Evolutionary conservation across 2,797 vertebrate genomes (phyloP).

Genomic region (Lemur catta): DNA sequence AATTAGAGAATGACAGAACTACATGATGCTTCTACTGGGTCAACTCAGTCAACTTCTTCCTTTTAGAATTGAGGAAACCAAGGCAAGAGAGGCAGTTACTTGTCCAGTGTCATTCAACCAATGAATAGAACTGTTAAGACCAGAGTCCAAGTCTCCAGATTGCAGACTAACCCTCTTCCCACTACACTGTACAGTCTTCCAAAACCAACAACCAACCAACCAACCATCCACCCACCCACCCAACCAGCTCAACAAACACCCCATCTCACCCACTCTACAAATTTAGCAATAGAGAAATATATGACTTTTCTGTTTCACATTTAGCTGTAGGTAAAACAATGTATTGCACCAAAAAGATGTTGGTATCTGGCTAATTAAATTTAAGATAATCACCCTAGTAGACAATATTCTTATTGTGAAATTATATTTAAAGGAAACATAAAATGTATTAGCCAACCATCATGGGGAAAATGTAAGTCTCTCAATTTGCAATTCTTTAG

Average conservation of each 20-base stretch:
- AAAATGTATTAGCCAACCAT: neutral
- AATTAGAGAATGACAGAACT: neutral
- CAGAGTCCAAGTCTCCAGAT: neutral
- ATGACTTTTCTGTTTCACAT: neutral
- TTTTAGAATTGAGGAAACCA: slow-evolving; percentile 11
- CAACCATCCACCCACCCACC: neutral
- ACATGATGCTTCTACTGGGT: neutral
- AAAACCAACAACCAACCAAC: neutral
- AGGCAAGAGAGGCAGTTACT: neutral
- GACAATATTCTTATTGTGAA: neutral
- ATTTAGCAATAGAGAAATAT: neutral
- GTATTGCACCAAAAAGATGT: neutral
- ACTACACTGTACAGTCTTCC: neutral
- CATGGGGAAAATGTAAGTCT: neutral
- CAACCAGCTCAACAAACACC: neutral
- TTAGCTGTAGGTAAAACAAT: neutral
- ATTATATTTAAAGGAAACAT: slow-evolving; percentile 23
- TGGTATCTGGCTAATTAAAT: neutral
- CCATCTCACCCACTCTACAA: neutral
- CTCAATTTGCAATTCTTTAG: neutral
- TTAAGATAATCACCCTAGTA: neutral
- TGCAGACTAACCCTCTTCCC: neutral
- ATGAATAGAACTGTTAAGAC: neutral
- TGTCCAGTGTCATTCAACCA: neutral
- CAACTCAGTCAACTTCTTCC: neutral